Conservation (phyloP, 1,140 invertebrate species). For the Drepana arcuata region DNA sequence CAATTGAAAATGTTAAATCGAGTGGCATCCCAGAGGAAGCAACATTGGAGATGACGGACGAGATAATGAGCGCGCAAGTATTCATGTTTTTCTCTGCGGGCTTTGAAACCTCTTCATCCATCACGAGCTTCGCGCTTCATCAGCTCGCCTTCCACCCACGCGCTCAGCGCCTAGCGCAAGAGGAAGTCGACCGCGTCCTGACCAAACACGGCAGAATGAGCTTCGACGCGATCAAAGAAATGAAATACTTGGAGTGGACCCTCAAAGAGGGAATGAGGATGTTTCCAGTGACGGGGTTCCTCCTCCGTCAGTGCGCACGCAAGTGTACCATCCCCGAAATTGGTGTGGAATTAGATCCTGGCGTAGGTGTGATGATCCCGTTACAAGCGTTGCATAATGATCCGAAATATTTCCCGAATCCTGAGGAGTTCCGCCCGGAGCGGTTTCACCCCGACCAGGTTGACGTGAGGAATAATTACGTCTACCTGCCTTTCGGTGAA, state of each 20-base stretch:
- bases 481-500: slow-evolving; percentile 39
- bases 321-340: slow-evolving; percentile 57
- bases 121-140: slow-evolving; percentile 66
- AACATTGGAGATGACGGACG: slow-evolving; percentile 22
- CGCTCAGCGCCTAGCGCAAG: slow-evolving; percentile 69
- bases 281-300: slow-evolving; percentile 50
- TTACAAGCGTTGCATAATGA: slow-evolving; percentile 71
- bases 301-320: slow-evolving; percentile 46
- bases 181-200: slow-evolving; percentile 69
- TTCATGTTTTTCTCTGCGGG: slow-evolving; percentile 72
- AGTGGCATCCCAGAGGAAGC: slow-evolving; percentile 13
- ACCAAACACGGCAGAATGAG: slow-evolving; percentile 36
- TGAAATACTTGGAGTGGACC: slow-evolving; percentile 50
- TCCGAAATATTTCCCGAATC: slow-evolving; percentile 68
- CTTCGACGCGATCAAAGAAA: slow-evolving; percentile 54
- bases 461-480: slow-evolving; percentile 48
- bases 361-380: slow-evolving; percentile 41
- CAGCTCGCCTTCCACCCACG: slow-evolving; percentile 73
- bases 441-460: slow-evolving; percentile 62
- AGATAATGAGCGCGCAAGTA: slow-evolving; percentile 62
- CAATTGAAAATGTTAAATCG: slow-evolving; percentile 49
- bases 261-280: slow-evolving; percentile 65
- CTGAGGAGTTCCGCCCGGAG: slow-evolving; percentile 72
- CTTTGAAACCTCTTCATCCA: slow-evolving; percentile 74
- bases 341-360: slow-evolving; percentile 43